phyloP scores from a whole-genome alignment of 2,113 vertebrate species.

The Lophotis ruficrista region DNA sequence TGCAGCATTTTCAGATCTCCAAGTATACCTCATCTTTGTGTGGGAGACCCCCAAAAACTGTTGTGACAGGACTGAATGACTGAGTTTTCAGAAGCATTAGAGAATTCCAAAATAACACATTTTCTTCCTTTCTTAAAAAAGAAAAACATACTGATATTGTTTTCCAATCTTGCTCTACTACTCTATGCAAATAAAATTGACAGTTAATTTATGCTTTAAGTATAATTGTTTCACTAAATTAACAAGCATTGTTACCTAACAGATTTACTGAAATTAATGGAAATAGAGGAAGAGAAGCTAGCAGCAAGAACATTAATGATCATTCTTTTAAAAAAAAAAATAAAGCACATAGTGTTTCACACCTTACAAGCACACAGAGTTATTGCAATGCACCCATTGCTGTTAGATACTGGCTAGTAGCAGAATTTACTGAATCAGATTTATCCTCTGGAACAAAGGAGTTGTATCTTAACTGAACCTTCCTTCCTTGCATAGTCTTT shows the following conservation, averaged over 20 bases:
- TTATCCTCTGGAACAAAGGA: neutral
- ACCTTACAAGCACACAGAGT: neutral
- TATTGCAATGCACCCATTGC: neutral
- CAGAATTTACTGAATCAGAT: neutral
- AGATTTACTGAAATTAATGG: neutral
- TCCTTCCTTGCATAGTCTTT: neutral
- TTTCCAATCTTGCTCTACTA: neutral
- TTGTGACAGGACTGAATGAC: neutral
- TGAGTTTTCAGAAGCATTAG: neutral
- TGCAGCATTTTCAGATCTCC: neutral
- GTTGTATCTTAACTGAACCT: neutral
- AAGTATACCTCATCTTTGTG: neutral
- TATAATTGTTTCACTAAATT: neutral
- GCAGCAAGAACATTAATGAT: fast-evolving
- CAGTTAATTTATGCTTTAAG: neutral
- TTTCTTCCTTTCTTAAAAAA: neutral
- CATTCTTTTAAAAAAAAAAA: neutral
- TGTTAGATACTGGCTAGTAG: neutral
- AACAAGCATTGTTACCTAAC: neutral
- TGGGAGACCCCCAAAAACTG: neutral
- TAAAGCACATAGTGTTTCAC: neutral
- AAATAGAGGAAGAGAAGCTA: neutral
- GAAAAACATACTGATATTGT: fast-evolving
- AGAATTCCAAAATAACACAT: neutral
- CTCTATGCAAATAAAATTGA: neutral